Evolutionary conservation across 2,797 vertebrate species (phyloP).

Genomic region (Lithobates pipiens): DNA sequence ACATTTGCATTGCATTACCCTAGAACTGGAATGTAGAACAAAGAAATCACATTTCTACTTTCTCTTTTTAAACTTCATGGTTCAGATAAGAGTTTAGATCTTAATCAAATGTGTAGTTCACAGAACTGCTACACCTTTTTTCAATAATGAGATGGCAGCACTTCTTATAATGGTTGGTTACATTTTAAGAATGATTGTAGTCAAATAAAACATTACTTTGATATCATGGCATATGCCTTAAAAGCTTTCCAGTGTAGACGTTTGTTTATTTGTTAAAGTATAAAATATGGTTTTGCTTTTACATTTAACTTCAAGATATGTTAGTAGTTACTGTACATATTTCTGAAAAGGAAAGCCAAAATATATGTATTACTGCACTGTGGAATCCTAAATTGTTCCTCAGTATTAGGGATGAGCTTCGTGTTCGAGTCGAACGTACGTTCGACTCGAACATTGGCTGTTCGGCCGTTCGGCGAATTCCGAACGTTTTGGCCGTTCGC

Average conservation of each 20-base stretch:
- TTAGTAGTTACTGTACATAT: slow-evolving; percentile 70
- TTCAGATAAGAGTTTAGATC: slow-evolving; percentile 79
- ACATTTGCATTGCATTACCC: slow-evolving; percentile 73
- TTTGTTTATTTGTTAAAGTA: slow-evolving; percentile 59
- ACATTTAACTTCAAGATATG: slow-evolving; percentile 56
- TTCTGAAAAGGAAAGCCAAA: slow-evolving; percentile 64
- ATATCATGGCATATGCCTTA: slow-evolving; percentile 49
- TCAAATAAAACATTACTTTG: slow-evolving; percentile 66
- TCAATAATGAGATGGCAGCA: slow-evolving; percentile 72
- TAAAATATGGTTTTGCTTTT: slow-evolving; percentile 40
- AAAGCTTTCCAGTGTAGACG: slow-evolving; percentile 46
- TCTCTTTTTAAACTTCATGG: slow-evolving; percentile 80
- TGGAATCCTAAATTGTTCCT: background rate
- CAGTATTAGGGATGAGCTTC: too few relatives aligned
- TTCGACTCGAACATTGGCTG: too few relatives aligned
- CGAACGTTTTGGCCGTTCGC: too few relatives aligned
- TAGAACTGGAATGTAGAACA: slow-evolving; percentile 76
- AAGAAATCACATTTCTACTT: slow-evolving; percentile 83
- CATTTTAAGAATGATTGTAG: slow-evolving; percentile 68
- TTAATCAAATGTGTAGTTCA: slow-evolving; percentile 80
- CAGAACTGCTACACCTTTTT: slow-evolving; percentile 72
- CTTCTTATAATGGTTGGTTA: slow-evolving; percentile 75
- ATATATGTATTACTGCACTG: background rate
- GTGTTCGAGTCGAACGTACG: too few relatives aligned
- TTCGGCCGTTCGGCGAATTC: too few relatives aligned